Evolutionary conservation across 1,140 invertebrate species (phyloP), one percentile per base, ranked within the genome.

Genomic region (Pachyrhynchus sulphureomaculatus): DNA sequence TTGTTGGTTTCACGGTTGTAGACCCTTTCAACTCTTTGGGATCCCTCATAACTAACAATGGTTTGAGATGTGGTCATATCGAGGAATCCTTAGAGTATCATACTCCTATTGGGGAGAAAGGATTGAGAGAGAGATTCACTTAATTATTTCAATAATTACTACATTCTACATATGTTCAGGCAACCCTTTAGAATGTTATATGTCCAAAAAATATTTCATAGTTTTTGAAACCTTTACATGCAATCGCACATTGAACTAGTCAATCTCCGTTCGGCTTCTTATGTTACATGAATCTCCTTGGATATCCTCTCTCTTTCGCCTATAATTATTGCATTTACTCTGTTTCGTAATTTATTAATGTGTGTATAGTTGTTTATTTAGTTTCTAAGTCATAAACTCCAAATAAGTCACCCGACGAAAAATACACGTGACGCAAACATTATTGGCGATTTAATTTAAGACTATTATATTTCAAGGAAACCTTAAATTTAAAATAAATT

Each of bases 221-320:
- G 12, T 29, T 29, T 29, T 29, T 29, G 26, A 48, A 37, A 41
- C 51, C 42, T 24, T 44, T 56, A 45, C 39, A 44, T 9, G 18
- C 41, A 56, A 24, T 17, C 48, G 15, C 18, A 56, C 42, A 56
- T 26, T n/a, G n/a, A n/a, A n/a, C 8, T 29, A 29, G 26, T 29
- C 1, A 29, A 6, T 9, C 8, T 29, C n/a, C 26, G 12, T 29
- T 29, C 26, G 26, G 8, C 26, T 29, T 29, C 26, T 29, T 29
- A n/a, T n/a, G n/a, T 65, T 61, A 59, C 59, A 62, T 62, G 64
- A 39, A 66, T 62, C 58, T 66, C 55, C 63, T 66, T 66, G 64
- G 34, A n/a, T 54, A 17, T 53, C 57, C 63, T 65, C 63, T 64
- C 62, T 65, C 63, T 65, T 65, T 65, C 58, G 58, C 20, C 63